These are phyloP conservation scores for Amiota minor DNA, from an alignment of 2,888 invertebrate genomes.

Conservation along the genomic window DNA sequence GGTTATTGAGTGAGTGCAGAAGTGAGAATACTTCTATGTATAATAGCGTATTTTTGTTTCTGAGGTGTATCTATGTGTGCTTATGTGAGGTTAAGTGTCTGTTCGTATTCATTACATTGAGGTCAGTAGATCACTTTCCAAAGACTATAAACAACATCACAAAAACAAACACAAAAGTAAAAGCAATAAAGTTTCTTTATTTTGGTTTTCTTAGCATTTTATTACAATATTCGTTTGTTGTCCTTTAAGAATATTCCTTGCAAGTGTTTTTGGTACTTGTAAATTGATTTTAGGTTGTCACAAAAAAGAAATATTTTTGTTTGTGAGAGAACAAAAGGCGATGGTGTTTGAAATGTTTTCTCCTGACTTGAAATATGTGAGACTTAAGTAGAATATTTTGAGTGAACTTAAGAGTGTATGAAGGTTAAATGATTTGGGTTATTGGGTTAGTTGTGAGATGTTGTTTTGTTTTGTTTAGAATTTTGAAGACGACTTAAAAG, in stretches of 20 bases:
- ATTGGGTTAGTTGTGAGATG: conserved; percentile 1
- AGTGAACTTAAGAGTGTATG: neutral
- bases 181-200: neutral
- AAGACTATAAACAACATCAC: neutral
- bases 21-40: conserved; percentile 34
- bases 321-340: neutral
- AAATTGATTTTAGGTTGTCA: conserved; percentile 3
- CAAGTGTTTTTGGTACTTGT: neutral
- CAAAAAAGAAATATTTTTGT: neutral
- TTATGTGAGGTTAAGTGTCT: neutral
- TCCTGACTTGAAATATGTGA: conserved; percentile 1
- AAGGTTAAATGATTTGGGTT: conserved; percentile 20
- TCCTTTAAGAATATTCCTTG: neutral
- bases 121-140: conserved; percentile 8
- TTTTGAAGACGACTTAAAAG: too few species aligned
- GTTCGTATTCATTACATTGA: neutral
- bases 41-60: conserved; percentile 40
- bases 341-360: neutral
- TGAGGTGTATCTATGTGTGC: conserved; percentile 17
- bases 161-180: neutral
- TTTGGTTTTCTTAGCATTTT: neutral
- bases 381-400: neutral
- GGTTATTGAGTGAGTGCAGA: neutral
- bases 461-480: too few species aligned
- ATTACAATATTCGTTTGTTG: neutral